Conservation (phyloP, 92 coral and sea anemone species). For the Phenganax marumi region DNA sequence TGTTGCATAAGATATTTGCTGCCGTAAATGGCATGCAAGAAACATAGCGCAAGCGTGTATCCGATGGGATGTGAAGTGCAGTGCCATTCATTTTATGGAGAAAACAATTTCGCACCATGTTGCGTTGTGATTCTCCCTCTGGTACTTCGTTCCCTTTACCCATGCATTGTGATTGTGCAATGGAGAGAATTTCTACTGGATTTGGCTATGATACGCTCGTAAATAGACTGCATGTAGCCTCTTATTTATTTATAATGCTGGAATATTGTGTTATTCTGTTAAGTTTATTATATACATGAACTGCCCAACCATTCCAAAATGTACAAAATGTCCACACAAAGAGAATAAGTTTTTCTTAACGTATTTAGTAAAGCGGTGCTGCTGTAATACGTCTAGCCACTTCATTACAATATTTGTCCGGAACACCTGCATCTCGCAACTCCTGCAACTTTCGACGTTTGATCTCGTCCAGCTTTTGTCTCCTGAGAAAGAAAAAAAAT, state of each 20-base stretch:
- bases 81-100: too few relatives aligned
- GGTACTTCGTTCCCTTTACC: too few relatives aligned
- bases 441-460: constrained; percentile 80
- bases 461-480: constrained; percentile 90
- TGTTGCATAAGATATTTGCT: too few relatives aligned
- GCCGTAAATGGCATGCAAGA: too few relatives aligned
- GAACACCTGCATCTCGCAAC: constrained; percentile 89
- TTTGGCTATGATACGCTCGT: too few relatives aligned
- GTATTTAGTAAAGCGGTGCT: constrained; percentile 68
- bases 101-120: too few relatives aligned
- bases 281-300: constrained; percentile 24
- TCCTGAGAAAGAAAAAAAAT: constrained; percentile 51
- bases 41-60: too few relatives aligned
- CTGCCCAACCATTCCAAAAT: not conserved
- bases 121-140: too few relatives aligned
- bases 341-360: not conserved
- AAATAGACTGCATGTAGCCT: too few relatives aligned
- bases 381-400: constrained; percentile 98
- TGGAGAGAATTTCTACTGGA: too few relatives aligned
- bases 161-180: too few relatives aligned
- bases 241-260: not conserved
- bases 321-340: not conserved
- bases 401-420: constrained; percentile 98
- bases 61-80: too few relatives aligned
- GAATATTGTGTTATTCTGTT: not conserved